Conservation (phyloP, 2,797 vertebrate species). For the Alcedo atthis region DNA sequence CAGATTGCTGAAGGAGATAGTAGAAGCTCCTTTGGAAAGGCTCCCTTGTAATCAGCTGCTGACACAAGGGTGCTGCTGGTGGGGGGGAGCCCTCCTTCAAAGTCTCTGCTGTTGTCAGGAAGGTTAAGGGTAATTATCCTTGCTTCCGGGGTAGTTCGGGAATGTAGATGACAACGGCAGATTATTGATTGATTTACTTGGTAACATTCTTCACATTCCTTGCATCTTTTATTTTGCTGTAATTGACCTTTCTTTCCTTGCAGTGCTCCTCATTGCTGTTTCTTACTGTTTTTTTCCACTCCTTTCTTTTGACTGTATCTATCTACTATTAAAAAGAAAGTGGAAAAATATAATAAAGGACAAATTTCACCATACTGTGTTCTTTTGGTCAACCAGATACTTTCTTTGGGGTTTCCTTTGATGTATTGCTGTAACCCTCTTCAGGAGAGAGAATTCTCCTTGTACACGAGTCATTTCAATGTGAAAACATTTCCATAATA, state of each 20-base stretch:
- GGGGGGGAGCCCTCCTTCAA: neutral
- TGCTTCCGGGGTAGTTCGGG: slow-evolving; percentile 44
- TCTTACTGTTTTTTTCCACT: neutral
- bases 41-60: neutral
- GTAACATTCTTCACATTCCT: slow-evolving; percentile 54
- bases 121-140: neutral
- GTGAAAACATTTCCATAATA: slow-evolving; percentile 8
- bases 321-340: neutral
- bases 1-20: neutral
- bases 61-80: neutral
- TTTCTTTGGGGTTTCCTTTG: slow-evolving; percentile 14
- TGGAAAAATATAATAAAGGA: neutral
- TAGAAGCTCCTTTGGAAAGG: neutral
- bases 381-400: neutral
- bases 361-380: neutral
- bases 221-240: neutral
- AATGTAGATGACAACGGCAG: slow-evolving; percentile 52
- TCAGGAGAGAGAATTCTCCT: neutral
- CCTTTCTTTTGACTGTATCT: neutral
- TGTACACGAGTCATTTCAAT: neutral
- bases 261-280: neutral
- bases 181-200: slow-evolving; percentile 58
- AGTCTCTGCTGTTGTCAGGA: neutral
- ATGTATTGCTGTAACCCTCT: slow-evolving; percentile 8
- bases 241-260: slow-evolving; percentile 12